Evolutionary conservation across 1,140 invertebrate species (phyloP).

Genomic region (Panonychus citri): DNA sequence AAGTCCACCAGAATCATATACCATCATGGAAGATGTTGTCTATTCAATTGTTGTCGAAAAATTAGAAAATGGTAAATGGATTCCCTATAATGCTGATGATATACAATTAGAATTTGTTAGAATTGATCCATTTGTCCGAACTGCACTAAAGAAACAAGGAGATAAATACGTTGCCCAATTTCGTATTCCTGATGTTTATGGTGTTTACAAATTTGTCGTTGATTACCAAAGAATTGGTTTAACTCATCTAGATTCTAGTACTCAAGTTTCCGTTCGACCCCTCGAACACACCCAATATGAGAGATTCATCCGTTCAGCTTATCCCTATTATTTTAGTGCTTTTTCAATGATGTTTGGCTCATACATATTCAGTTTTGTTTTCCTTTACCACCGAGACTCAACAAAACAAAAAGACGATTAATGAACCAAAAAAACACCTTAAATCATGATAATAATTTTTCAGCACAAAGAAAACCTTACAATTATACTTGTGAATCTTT

Average conservation of each 20-base stretch:
- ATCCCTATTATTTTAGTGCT: slow-evolving; percentile 93
- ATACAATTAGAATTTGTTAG: slow-evolving; percentile 94
- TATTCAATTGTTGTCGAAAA: slow-evolving; percentile 69
- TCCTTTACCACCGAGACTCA: slow-evolving; percentile 73
- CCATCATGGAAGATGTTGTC: slow-evolving; percentile 77
- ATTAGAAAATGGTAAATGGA: slow-evolving; percentile 59
- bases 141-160: slow-evolving; percentile 41
- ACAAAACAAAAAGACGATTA: slow-evolving; percentile 17
- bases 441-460: not conserved
- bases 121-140: slow-evolving; percentile 93
- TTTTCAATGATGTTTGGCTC: slow-evolving; percentile 98
- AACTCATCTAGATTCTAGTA: slow-evolving; percentile 76
- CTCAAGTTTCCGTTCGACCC: slow-evolving; percentile 90
- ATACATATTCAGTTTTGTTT: slow-evolving; percentile 73
- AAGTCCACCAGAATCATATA: slow-evolving; percentile 52
- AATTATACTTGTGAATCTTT: not conserved
- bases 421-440: not conserved
- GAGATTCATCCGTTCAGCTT: slow-evolving; percentile 88
- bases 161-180: slow-evolving; percentile 30
- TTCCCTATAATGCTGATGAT: slow-evolving; percentile 70
- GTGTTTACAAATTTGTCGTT: slow-evolving; percentile 96
- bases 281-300: slow-evolving; percentile 96
- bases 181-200: slow-evolving; percentile 95
- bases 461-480: not conserved
- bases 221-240: slow-evolving; percentile 89